Base-by-base conservation (phyloP, 92 coral and sea anemone genomes). In the Zoanthus solanderi region DNA sequence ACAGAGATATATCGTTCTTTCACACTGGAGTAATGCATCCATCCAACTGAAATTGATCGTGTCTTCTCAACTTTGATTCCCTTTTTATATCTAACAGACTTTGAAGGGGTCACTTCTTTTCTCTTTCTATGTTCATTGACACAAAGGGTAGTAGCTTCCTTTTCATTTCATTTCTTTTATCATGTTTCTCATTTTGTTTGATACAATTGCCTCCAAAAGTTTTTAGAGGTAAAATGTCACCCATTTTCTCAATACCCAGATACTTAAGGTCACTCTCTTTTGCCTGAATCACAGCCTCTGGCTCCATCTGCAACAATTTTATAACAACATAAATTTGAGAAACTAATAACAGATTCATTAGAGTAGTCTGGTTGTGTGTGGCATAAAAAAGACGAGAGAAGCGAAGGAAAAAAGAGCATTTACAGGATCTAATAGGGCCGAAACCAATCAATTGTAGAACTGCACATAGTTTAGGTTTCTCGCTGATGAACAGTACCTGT, bases 1-100 rank as follows among this genome's bases (percentile, higher is more conserved):
- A 91, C 76, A 58, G 84, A 75, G 11, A 78, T 71, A 77, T 91
- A 77, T 18, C 78, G 75, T 7, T 84, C 82, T 83, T 91, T 87
- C 13, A 44, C 77, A 6, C 48, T 15, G 53, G 63, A 46, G 90
- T 63, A 91, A 78, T 91, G 91, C 81, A 81, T 88, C 93, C 93
- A 91, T 3, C 91, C 89, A 78, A 79, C 78, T 11, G 66, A 63
- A 68, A 87, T 48, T 78, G 73, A 76, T 18, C 86, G 86, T 71
- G 72, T 79, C 45, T 57, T 79, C 71, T 79, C 84, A 30, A 65
- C 9, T 57, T 79, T 79, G 54, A 58, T 29, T 47, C 17, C 61
- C 79, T 60, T 60, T 47, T 75, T 75, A 79, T 56, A 53, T 31
- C 71, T 32, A 32, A 57, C 72, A 32, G 84, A 79, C 56, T 79